phyloP scores from a whole-genome alignment of 2,113 vertebrate species.

The Notothenia rossii region DNA sequence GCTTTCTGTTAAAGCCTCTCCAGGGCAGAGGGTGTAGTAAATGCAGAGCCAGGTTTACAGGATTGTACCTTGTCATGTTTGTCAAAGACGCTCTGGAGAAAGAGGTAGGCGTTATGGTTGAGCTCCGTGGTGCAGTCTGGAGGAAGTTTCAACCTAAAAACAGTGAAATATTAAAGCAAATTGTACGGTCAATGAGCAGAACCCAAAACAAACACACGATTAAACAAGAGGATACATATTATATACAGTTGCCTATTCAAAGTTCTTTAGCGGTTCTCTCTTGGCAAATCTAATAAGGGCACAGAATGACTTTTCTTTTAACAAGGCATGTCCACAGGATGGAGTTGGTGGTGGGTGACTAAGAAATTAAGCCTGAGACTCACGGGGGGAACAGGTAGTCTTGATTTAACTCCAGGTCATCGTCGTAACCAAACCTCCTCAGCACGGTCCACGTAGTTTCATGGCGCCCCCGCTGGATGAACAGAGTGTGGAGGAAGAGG shows the following conservation, averaged over 20 bases:
- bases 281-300: no score
- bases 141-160: constrained; percentile 91
- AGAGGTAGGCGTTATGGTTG: constrained; percentile 97
- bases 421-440: constrained; percentile 95
- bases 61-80: constrained; percentile 95
- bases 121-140: constrained; percentile 96
- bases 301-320: neutral
- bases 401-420: constrained; percentile 94
- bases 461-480: constrained; percentile 97
- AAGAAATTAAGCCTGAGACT: constrained; percentile 54
- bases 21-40: constrained; percentile 41
- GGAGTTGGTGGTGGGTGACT: neutral
- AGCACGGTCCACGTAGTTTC: constrained; percentile 98
- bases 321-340: neutral
- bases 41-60: constrained; percentile 25
- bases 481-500: constrained; percentile 97
- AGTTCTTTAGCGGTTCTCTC: no score
- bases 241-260: neutral
- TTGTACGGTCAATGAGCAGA: neutral
- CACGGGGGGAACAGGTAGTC: constrained; percentile 96
- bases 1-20: constrained; percentile 33
- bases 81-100: constrained; percentile 97
- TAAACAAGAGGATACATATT: neutral
- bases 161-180: neutral
- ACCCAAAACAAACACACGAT: neutral